phyloP scores from a whole-genome alignment of 1,140 invertebrate species.

The Trichomalopsis sarcophagae region DNA sequence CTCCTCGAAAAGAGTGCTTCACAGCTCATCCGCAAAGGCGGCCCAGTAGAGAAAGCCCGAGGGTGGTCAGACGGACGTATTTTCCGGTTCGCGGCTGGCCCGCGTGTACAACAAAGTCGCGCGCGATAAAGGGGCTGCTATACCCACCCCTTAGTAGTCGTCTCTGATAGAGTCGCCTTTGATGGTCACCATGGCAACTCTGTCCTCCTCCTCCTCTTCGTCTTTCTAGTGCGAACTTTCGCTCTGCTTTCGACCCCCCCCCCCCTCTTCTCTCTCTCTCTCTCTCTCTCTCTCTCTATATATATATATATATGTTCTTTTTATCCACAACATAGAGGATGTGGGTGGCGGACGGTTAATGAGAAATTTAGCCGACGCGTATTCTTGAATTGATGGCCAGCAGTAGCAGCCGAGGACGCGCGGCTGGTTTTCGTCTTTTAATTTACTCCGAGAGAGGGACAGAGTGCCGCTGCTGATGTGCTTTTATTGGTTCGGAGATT shows the following conservation, averaged over 20 bases:
- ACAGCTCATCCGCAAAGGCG: too few relatives aligned
- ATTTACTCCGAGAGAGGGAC: neutral
- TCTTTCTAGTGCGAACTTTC: constrained; percentile 6
- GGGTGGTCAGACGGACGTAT: constrained; percentile 54
- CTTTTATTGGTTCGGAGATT: neutral
- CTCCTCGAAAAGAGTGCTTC: neutral
- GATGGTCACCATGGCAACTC: constrained; percentile 67
- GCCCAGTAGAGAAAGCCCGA: constrained; percentile 37
- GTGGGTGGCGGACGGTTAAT: constrained; percentile 1
- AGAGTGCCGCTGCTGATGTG: neutral
- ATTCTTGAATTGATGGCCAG: constrained; percentile 18
- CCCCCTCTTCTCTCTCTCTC: constrained; percentile 30
- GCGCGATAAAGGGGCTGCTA: constrained; percentile 50
- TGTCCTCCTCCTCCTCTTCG: constrained; percentile 38
- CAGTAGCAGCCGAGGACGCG: neutral
- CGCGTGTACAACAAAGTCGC: constrained; percentile 61
- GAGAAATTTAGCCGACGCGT: constrained; percentile 33
- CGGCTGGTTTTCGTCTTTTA: neutral
- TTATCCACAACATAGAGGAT: neutral
- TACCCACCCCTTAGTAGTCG: neutral
- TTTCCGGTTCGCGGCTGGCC: constrained; percentile 57
- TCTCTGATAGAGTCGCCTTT: constrained; percentile 65
- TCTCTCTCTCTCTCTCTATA: constrained; percentile 25
- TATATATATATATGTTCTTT: neutral
- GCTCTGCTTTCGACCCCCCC: constrained; percentile 15